phyloP scores from a whole-genome alignment of 2,888 invertebrate genomes.

The Drosophila anceps region DNA sequence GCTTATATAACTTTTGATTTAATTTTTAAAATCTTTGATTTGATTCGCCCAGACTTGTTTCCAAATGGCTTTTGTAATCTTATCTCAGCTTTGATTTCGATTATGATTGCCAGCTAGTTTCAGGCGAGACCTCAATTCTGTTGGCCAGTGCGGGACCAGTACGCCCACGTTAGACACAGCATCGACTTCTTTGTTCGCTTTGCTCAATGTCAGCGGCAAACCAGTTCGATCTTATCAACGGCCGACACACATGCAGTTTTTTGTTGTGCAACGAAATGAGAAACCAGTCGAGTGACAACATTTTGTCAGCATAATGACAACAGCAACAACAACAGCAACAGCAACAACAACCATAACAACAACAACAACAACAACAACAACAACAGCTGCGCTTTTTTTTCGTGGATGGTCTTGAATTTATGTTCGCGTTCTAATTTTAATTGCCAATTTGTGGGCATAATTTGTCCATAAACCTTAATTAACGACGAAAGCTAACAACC shows the following conservation, averaged over 20 bases:
- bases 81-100: slow-evolving; percentile 31
- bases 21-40: background rate
- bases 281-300: slow-evolving; percentile 74
- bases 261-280: slow-evolving; percentile 64
- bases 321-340: slow-evolving; percentile 41
- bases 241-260: slow-evolving; percentile 39
- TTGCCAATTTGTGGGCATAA: slow-evolving; percentile 82
- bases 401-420: slow-evolving; percentile 66
- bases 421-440: slow-evolving; percentile 80
- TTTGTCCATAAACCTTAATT: slow-evolving; percentile 81
- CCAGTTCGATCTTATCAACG: slow-evolving; percentile 54
- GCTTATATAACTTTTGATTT: too few species aligned
- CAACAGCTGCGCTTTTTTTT: slow-evolving; percentile 35
- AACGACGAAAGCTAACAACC: slow-evolving; percentile 73
- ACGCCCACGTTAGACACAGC: slow-evolving; percentile 45
- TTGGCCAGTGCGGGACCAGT: slow-evolving; percentile 25
- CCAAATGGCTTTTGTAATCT: slow-evolving; percentile 35
- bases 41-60: background rate
- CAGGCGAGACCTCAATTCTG: slow-evolving; percentile 7
- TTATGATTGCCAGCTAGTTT: slow-evolving; percentile 20
- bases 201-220: slow-evolving; percentile 34
- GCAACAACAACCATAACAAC: slow-evolving; percentile 53
- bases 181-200: slow-evolving; percentile 1
- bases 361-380: slow-evolving; percentile 37
- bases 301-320: slow-evolving; percentile 64